A percentile compares a stretch with the other conserved stretches of the same genome.
Conservation (phyloP, 2,888 invertebrate genomes). For the Cataglyphis albicans region DNA sequence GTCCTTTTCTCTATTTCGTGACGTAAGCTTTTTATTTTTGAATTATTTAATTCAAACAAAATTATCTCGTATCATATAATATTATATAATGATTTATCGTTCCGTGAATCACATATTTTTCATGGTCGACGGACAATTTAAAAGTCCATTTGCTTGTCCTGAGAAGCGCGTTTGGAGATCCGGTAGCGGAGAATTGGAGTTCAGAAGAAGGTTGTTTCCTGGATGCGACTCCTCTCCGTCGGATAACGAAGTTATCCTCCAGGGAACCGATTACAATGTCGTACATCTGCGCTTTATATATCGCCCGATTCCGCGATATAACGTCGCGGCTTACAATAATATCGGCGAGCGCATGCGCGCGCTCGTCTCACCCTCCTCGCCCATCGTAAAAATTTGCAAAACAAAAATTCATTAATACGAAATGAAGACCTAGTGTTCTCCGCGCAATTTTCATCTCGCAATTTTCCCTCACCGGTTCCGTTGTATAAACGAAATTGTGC, state of each 20-base stretch:
- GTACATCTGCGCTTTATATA: constrained; percentile 57
- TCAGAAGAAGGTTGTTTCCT: constrained; percentile 66
- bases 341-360: background rate
- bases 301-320: constrained; percentile 27
- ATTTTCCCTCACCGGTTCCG: constrained; percentile 14
- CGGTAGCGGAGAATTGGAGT: constrained; percentile 64
- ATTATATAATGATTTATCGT: background rate
- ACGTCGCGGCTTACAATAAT: constrained; percentile 5
- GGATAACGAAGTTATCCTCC: constrained; percentile 81
- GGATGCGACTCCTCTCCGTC: constrained; percentile 77
- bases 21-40: background rate
- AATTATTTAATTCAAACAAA: background rate
- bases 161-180: constrained; percentile 55
- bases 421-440: constrained; percentile 21
- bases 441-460: constrained; percentile 17
- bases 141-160: constrained; percentile 71
- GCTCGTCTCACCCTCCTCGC: background rate
- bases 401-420: constrained; percentile 45
- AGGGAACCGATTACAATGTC: constrained; percentile 75
- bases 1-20: too few relatives aligned
- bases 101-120: constrained; percentile 50
- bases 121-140: constrained; percentile 63
- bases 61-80: background rate
- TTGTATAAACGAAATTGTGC: constrained; percentile 30
- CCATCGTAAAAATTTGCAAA: background rate